Conservation (phyloP, 2,797 vertebrate genomes). For the Pogoniulus pusillus region DNA sequence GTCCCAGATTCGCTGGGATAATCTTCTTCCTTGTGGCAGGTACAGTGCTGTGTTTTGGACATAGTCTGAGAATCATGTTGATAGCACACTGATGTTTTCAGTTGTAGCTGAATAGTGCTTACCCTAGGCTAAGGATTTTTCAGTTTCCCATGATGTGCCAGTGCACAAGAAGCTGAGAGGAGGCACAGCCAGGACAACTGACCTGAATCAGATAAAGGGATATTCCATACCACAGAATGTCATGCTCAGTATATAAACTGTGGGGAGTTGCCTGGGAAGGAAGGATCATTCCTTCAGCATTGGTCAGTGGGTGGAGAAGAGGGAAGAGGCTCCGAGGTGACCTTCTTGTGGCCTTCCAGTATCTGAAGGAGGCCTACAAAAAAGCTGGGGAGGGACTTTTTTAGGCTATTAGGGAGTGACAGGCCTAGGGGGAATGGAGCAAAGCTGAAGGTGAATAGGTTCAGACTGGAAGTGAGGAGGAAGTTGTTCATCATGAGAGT, state of each 20-base stretch:
- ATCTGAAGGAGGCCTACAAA: too few relatives aligned
- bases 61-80: not conserved
- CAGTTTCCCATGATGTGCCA: not conserved
- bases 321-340: too few relatives aligned
- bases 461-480: too few relatives aligned
- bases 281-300: not conserved
- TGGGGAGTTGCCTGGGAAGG: not conserved
- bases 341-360: too few relatives aligned
- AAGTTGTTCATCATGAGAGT: too few relatives aligned
- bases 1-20: not conserved
- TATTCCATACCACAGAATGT: not conserved
- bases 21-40: not conserved
- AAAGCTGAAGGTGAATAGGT: too few relatives aligned
- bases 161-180: not conserved
- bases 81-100: not conserved
- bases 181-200: not conserved
- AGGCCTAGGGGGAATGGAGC: too few relatives aligned
- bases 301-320: not conserved
- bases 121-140: not conserved
- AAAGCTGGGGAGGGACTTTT: too few relatives aligned
- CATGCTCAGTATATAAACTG: not conserved
- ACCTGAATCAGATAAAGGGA: not conserved
- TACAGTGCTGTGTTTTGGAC: not conserved
- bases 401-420: too few relatives aligned
- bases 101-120: not conserved